phyloP scores from a whole-genome alignment of 2,888 invertebrate genomes.

The Ennomos erosarius region DNA sequence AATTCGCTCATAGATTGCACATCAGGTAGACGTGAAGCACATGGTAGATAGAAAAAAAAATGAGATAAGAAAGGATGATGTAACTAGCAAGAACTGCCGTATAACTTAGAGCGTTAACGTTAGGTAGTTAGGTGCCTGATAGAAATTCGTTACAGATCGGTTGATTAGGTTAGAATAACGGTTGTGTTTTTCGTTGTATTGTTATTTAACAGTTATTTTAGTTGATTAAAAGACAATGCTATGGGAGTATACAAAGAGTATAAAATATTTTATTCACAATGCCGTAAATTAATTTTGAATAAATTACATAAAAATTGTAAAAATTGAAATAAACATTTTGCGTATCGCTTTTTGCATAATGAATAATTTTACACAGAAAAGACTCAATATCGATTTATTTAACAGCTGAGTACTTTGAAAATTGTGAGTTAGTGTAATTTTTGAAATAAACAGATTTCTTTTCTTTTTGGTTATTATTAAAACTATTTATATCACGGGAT shows the following conservation, averaged over 20 bases:
- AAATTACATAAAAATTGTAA: not conserved
- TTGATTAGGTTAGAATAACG: constrained; percentile 37
- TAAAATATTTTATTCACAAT: not conserved
- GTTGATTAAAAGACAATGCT: constrained; percentile 31
- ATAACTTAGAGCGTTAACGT: constrained; percentile 49
- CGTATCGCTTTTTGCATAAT: constrained; percentile 9
- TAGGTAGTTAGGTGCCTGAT: constrained; percentile 51
- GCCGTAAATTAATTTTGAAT: not conserved
- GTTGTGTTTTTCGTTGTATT: constrained; percentile 39
- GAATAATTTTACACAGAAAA: constrained; percentile 3
- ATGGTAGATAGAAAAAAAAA: constrained; percentile 65
- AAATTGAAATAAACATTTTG: constrained; percentile 1
- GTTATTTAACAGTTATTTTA: constrained; percentile 27
- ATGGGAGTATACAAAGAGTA: constrained; percentile 14
- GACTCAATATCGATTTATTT: constrained; percentile 10
- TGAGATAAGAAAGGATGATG: constrained; percentile 36
- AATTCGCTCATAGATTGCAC: constrained; percentile 79
- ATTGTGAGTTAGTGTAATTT: constrained; percentile 5
- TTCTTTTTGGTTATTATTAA: constrained; percentile 3
- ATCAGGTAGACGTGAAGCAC: constrained; percentile 70
- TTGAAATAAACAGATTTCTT: constrained; percentile 8
- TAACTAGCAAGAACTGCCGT: constrained; percentile 77
- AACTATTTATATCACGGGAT: constrained; percentile 20
- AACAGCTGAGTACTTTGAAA: not conserved
- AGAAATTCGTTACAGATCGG: constrained; percentile 35